Evolutionary conservation across 1,140 invertebrate genomes (phyloP).

Genomic region (Tetranychus urticae): DNA sequence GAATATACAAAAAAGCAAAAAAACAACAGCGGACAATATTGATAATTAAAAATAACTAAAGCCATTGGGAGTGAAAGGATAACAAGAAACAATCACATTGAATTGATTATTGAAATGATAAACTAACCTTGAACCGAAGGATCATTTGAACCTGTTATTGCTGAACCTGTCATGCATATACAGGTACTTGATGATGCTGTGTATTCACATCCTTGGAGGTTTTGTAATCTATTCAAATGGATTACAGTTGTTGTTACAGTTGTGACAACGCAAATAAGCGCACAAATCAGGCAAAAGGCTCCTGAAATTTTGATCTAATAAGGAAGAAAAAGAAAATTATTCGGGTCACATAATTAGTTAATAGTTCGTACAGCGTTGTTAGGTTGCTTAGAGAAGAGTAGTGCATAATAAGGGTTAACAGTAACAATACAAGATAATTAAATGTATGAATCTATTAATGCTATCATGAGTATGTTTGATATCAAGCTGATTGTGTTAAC

Average conservation of each 20-base stretch:
- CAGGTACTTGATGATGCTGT: slow-evolving; percentile 46
- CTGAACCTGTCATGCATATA: slow-evolving; percentile 27
- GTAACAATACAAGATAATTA: no score
- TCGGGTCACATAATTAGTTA: no score
- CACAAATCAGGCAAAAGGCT: slow-evolving; percentile 52
- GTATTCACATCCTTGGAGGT: slow-evolving; percentile 58
- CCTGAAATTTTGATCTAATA: slow-evolving; percentile 58
- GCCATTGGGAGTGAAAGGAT: background rate
- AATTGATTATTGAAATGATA: no score
- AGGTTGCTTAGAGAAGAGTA: no score
- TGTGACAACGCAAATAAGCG: slow-evolving; percentile 52
- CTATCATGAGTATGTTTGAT: no score
- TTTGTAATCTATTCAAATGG: slow-evolving; percentile 70
- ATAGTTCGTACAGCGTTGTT: background rate
- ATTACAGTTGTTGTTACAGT: slow-evolving; percentile 77
- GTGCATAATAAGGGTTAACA: no score
- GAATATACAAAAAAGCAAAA: no score
- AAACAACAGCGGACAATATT: no score
- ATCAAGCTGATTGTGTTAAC: no score
- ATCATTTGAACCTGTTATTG: slow-evolving; percentile 14
- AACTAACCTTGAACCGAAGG: no score
- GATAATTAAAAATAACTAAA: background rate
- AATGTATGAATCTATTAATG: no score
- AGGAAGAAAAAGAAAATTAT: background rate
- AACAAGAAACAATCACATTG: no score